These are phyloP conservation scores for Mohoua ochrocephala DNA, from an alignment of 2,113 vertebrate species.

Conservation along the genomic window DNA sequence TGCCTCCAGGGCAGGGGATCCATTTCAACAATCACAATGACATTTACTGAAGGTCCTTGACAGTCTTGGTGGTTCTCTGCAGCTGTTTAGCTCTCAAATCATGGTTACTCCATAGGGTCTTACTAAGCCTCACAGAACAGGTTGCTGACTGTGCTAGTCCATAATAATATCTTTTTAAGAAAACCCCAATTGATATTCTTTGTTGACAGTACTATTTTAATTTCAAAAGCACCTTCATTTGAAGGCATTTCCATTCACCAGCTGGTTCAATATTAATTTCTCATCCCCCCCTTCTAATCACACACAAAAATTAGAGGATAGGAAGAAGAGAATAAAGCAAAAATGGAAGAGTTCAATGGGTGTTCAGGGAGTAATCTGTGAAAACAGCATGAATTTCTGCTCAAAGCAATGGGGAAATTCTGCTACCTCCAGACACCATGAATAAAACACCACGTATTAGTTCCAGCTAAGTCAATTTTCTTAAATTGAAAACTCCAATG, in stretches of 20 bases:
- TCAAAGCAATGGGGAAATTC: not conserved
- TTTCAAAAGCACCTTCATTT: not conserved
- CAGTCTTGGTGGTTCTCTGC: not conserved
- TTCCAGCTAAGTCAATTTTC: constrained; percentile 54
- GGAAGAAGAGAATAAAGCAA: not conserved
- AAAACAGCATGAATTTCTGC: constrained; percentile 28
- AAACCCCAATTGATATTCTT: not conserved
- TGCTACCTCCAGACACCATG: not conserved
- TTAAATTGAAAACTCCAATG: constrained; percentile 47
- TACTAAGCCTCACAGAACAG: not conserved
- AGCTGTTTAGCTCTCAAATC: not conserved
- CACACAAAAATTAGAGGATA: not conserved
- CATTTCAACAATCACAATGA: not conserved
- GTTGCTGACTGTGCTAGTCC: not conserved
- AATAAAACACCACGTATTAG: constrained; percentile 54
- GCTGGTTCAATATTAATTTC: not conserved
- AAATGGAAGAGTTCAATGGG: not conserved
- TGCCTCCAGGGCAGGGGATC: not conserved
- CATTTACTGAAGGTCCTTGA: not conserved
- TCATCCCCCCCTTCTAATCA: not conserved
- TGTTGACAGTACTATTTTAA: not conserved
- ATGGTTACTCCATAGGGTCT: not conserved
- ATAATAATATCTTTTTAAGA: not conserved
- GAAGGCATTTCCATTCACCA: constrained; percentile 12
- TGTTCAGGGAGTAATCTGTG: not conserved